Evolutionary conservation across 2,888 invertebrate species (phyloP), one percentile per base, ranked within the genome.

Genomic region (Belgica antarctica): DNA sequence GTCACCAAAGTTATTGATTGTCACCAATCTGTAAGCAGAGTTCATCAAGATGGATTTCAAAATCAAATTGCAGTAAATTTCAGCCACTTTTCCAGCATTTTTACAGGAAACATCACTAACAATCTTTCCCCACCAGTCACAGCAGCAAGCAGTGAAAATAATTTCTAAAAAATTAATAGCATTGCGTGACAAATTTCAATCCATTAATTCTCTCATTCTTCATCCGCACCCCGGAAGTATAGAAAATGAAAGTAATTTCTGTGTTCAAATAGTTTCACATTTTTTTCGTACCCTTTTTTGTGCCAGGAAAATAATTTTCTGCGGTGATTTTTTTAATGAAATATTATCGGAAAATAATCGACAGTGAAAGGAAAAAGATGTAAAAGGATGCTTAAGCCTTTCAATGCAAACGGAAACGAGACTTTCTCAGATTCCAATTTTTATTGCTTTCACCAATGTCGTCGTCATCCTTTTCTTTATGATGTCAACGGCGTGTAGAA

Each of bases 111-210:
- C n/a, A n/a, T n/a, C n/a, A n/a, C n/a, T n/a, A n/a, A n/a, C n/a
- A n/a, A n/a, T n/a, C n/a, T n/a, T n/a, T n/a, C n/a, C n/a, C n/a
- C n/a, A n/a, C n/a, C 41, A 41, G 41, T 15, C n/a, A 41, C 41
- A 41, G 15, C 41, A 41, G n/a, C 10, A n/a, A 41, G 10, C 10
- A 41, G 15, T 41, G 15, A 41, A 41, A 41, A 41, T 41, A 41
- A 41, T 41, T 41, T 15, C 41, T n/a, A 15, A 15, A 52, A 19
- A 17, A 12, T 52, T 52, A 52, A 63, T 63, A 22, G 63, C 65
- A 24, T 66, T 66, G 65, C 65, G 65, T 66, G 65, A 66, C 65
- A 66, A 66, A 66, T 66, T 66, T 34, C 65, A 5, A 52, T 66
- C 27, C 46, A 27, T 61, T 61, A 25, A 46, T 62, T 66, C 65